A percentile compares a stretch with the other conserved stretches of the same genome.
Conservation (phyloP, 2,888 invertebrate genomes). For the Creontiades dilutus region DNA sequence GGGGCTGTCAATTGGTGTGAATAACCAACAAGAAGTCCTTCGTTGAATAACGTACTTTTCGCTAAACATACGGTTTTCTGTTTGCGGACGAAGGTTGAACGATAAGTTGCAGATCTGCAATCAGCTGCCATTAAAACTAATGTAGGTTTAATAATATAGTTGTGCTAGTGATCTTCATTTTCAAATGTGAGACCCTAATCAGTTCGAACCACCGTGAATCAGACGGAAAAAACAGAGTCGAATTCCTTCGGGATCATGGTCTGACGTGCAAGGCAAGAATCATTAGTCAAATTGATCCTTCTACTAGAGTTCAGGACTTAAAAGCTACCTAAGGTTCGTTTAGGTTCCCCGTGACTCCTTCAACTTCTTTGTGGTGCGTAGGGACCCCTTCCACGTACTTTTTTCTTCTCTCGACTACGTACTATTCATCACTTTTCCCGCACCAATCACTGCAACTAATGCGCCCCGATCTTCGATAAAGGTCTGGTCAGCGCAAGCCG, state of each 20-base stretch:
- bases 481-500: constrained; percentile 1
- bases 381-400: neutral
- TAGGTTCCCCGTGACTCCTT: neutral
- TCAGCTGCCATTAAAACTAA: no score
- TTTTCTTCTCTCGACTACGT: neutral
- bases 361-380: neutral
- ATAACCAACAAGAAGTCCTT: no score
- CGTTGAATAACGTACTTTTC: no score
- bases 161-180: no score
- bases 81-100: no score
- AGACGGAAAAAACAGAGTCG: neutral
- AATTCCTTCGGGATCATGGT: neutral
- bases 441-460: neutral
- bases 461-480: neutral
- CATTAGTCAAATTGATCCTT: constrained; percentile 3
- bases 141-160: no score
- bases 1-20: no score
- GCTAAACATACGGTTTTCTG: no score
- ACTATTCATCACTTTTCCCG: constrained; percentile 1
- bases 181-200: no score
- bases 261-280: neutral
- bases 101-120: no score
- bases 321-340: constrained; percentile 3
- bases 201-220: no score
- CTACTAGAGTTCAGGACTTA: neutral